Base-by-base conservation (phyloP, 2,113 vertebrate genomes). In the Amphiprion percula region DNA sequence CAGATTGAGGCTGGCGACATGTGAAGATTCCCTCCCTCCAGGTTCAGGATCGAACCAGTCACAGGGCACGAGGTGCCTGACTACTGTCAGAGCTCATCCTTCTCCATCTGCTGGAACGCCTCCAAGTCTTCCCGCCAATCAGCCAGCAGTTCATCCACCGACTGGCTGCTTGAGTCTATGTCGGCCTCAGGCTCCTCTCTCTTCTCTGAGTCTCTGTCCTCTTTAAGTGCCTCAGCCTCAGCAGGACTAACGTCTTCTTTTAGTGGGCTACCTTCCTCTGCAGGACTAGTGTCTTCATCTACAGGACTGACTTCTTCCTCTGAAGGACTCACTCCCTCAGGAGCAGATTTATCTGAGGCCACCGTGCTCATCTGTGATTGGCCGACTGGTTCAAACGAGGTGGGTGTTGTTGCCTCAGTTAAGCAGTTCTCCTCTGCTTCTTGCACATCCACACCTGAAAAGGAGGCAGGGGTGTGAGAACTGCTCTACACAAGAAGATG, bases 101-200 rank as follows among this genome's bases (percentile, higher is more conserved):
- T 98, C 86, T 98, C 97, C 98, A 99, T 99, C 95, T 98, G 96
- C 95, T 97, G 95, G 94, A 99, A 99, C 1, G 97, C 98, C 94
- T 99, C 97, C 94, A 99, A 95, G 91, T 99, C 98, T 94, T 99
- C 98, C 90, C 93, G 97, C 98, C 98, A 99, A 92, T 99, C 98
- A 84, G 97, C 96, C 89, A 99, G 92, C 88, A 99, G 94, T 30
- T 97, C 95, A 79, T 99, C 97, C 90, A 96, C 95, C 39, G 97
- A 97, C 54, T 95, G 96, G 79, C 75, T 88, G 85, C 63, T 73
- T 2, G 91, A 89, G 82, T 91, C 92, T 1, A 66, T 62, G 37
- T 88, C 84, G 11, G 55, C 85, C 33, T 77, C 68, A 1, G 80
- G 64, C 79, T 91, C 90, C 53, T 87, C 86, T 52, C 68, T 59